These are phyloP conservation scores for Xyliphius kryptos DNA, from an alignment of 2,113 vertebrate genomes.

Conservation along the genomic window DNA sequence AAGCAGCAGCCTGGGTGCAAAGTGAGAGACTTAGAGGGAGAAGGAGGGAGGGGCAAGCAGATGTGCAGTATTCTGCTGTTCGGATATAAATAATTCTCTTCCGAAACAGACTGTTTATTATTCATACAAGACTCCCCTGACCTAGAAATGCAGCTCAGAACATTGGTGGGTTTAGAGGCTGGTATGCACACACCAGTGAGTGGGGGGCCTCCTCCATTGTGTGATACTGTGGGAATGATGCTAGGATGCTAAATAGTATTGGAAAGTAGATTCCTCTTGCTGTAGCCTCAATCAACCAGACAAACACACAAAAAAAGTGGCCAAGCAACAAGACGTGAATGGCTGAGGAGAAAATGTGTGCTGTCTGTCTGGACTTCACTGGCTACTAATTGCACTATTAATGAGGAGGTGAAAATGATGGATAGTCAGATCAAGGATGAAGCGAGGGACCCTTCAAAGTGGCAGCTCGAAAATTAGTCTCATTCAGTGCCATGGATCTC, in stretches of 20 bases:
- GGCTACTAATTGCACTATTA: constrained; percentile 6
- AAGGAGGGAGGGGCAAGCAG: constrained; percentile 3
- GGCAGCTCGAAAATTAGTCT: constrained; percentile 1
- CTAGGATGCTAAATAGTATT: constrained; percentile 21
- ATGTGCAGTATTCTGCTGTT: constrained; percentile 16
- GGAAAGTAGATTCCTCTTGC: not conserved
- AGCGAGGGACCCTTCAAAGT: not conserved
- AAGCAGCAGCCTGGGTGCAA: not conserved
- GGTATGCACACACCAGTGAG: constrained; percentile 5
- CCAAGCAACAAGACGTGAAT: not conserved
- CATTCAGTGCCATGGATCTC: not conserved
- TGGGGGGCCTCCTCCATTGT: constrained; percentile 35
- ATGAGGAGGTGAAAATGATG: constrained; percentile 5
- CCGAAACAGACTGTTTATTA: constrained; percentile 62
- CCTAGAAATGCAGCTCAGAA: constrained; percentile 56
- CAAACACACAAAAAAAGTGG: not conserved
- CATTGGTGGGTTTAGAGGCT: constrained; percentile 22
- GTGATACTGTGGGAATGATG: constrained; percentile 39
- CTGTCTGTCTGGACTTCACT: not conserved
- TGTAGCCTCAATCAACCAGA: not conserved
- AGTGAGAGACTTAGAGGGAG: constrained; percentile 11
- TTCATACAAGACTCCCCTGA: constrained; percentile 61
- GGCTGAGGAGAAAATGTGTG: not conserved
- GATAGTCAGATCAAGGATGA: not conserved
- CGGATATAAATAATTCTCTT: constrained; percentile 63